These are phyloP conservation scores for Pangasius djambal DNA, from an alignment of 2,797 vertebrate genomes.

Conservation along the genomic window DNA sequence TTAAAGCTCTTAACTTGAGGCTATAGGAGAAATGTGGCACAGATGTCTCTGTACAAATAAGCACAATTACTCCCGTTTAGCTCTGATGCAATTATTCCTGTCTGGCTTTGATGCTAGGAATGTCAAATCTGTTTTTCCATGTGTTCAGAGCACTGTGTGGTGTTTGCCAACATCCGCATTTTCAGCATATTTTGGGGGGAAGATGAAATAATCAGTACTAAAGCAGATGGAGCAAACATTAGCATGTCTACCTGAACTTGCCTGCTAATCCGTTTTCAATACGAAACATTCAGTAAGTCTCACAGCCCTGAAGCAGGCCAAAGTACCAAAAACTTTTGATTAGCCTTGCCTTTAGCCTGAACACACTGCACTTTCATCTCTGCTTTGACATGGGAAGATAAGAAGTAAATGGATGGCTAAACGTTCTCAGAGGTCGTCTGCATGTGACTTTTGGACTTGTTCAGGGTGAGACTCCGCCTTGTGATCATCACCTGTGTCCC, in stretches of 20 bases:
- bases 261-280: constrained; percentile 42
- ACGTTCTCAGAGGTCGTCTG: background rate
- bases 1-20: background rate
- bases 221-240: constrained; percentile 40
- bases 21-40: background rate
- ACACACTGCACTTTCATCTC: constrained; percentile 16
- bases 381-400: constrained; percentile 29
- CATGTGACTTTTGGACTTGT: constrained; percentile 23
- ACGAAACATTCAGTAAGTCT: constrained; percentile 25
- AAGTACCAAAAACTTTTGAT: constrained; percentile 15
- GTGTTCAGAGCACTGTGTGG: background rate
- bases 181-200: constrained; percentile 6
- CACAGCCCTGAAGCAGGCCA: constrained; percentile 8
- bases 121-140: constrained; percentile 31
- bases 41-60: constrained; percentile 11
- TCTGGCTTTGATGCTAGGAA: constrained; percentile 21
- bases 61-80: background rate
- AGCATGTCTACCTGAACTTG: constrained; percentile 39
- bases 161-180: constrained; percentile 22
- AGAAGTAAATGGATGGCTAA: background rate
- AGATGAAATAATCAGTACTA: constrained; percentile 32
- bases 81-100: constrained; percentile 15
- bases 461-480: background rate
- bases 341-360: constrained; percentile 31
- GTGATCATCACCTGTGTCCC: constrained; percentile 26